Percentiles rank a stretch among this genome's conserved stretches.
These are phyloP conservation scores for Gadus chalcogrammus DNA, from an alignment of 2,113 vertebrate genomes.

Conservation along the genomic window DNA sequence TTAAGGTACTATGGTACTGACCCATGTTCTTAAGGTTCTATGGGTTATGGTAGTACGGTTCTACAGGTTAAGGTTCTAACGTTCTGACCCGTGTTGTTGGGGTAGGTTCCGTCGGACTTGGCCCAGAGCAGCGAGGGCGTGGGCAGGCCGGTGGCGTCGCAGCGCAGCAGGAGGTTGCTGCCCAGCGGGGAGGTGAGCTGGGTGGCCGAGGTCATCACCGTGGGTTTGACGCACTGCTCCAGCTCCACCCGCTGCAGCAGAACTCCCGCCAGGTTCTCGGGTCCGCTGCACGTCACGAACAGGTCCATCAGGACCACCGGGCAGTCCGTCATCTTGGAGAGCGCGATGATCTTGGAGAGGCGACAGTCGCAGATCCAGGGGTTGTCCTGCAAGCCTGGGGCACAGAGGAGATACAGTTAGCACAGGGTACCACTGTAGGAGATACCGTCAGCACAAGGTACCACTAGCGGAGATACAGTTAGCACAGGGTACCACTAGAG, in stretches of 20 bases:
- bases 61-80: too few relatives aligned
- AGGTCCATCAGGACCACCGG: conserved; percentile 83
- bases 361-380: conserved; percentile 95
- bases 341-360: conserved; percentile 89
- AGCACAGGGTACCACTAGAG: too few relatives aligned
- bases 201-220: conserved; percentile 91
- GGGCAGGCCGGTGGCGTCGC: conserved; percentile 86
- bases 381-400: conserved; percentile 92
- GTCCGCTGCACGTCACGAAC: conserved; percentile 81
- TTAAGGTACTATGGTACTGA: too few relatives aligned
- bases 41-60: too few relatives aligned
- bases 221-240: conserved; percentile 87
- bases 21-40: too few relatives aligned
- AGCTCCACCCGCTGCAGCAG: conserved; percentile 86
- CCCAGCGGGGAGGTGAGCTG: conserved; percentile 87
- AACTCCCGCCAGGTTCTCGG: conserved; percentile 83
- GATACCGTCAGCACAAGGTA: too few relatives aligned
- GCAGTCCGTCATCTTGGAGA: conserved; percentile 81
- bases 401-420: too few relatives aligned
- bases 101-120: conserved; percentile 69
- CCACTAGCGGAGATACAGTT: too few relatives aligned
- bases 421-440: too few relatives aligned
- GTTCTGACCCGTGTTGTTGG: conserved; percentile 85
- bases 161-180: conserved; percentile 91
- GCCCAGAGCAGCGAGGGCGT: conserved; percentile 86